Base-by-base conservation (phyloP, 2,797 vertebrate genomes). In the Microhierax caerulescens region DNA sequence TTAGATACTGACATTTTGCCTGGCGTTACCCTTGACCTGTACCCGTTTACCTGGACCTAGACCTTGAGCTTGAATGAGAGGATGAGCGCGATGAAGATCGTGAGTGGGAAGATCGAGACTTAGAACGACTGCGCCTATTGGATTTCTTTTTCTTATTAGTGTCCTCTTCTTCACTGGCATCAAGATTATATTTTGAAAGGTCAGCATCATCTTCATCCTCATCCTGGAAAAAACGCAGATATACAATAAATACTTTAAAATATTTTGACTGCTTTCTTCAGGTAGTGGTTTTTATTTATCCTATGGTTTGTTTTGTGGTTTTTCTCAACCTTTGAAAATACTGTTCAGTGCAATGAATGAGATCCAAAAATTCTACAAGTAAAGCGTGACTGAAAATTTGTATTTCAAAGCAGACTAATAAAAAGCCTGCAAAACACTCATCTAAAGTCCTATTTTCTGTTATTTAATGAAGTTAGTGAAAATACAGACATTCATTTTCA, bases 21-120 rank as follows among this genome's bases (percentile, higher is more conserved):
- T 98, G 99, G 98, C 97, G 99, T 99, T 99, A 99, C 99, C 99
- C 99, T 99, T 99, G 99, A 99, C 99, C 99, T 99, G 99, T 99
- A 99, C 99, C 99, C 99, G 99, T 99, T 99, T 99, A 99, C 99
- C 99, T 99, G 99, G 99, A 99, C 99, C 99, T 99, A 98, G 99
- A 99, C 99, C 99, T 99, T 98, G 99, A 99, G 98, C 99, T 99
- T 98, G 99, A 99, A 97, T 99, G 99, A 97, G 99, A 99, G 91
- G 99, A 98, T 85, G 98, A 99, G 97, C 98, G 99, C 16, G 99
- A 99, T 85, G 99, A 99, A 39, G 99, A 99, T 68, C 97, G 98
- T 34, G 98, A 98, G 92, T 91, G 98, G 68, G 99, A 99, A n/a
- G 99, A 99, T 64, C 98, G 99, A 6, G 99, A 98, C 91, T 98